phyloP scores from a whole-genome alignment of 2,888 invertebrate species.

The Serrognathus titanus region DNA sequence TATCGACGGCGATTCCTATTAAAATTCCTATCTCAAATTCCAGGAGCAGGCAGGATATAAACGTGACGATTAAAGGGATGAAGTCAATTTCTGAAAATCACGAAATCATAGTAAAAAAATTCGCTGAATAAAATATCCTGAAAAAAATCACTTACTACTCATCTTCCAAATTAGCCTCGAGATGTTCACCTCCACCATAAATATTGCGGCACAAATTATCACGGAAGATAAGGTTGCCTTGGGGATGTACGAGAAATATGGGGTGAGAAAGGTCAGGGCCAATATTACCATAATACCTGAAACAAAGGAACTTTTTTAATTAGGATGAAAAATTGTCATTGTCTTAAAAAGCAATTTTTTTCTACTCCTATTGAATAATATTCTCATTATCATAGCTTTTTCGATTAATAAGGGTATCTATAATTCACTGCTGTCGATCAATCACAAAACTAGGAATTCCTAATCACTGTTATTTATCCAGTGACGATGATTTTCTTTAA shows the following conservation, averaged over 20 bases:
- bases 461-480: too few relatives aligned
- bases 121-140: too few relatives aligned
- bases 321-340: too few relatives aligned
- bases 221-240: constrained; percentile 67
- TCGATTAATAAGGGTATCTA: too few relatives aligned
- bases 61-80: constrained; percentile 63
- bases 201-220: constrained; percentile 73
- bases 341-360: too few relatives aligned
- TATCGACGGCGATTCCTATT: constrained; percentile 62
- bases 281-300: constrained; percentile 67
- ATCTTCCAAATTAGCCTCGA: constrained; percentile 61
- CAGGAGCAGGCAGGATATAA: constrained; percentile 62
- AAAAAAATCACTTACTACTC: constrained; percentile 51
- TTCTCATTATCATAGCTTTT: too few relatives aligned
- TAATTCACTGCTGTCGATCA: too few relatives aligned
- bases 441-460: too few relatives aligned
- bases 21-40: constrained; percentile 70
- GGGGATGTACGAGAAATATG: constrained; percentile 72
- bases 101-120: too few relatives aligned
- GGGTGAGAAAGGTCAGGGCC: constrained; percentile 68
- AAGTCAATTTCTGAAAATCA: constrained; percentile 61
- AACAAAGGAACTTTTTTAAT: constrained; percentile 15
- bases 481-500: too few relatives aligned
- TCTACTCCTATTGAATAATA: too few relatives aligned
- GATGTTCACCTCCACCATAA: constrained; percentile 66